Conservation (phyloP, 2,113 vertebrate genomes). For the Hemiprocne comata region DNA sequence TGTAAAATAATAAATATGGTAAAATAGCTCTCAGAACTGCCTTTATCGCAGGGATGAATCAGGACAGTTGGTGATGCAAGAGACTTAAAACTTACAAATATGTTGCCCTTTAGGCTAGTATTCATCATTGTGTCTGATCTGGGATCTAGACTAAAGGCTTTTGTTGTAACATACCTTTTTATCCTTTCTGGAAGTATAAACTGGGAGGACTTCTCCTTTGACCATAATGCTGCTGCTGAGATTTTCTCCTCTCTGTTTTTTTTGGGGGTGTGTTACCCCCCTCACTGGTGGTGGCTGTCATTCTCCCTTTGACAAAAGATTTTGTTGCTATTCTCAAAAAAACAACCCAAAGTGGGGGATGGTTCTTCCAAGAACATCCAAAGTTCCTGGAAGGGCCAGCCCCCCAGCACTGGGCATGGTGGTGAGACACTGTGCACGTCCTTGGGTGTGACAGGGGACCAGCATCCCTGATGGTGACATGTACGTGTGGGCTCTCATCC, state of each 20-base stretch:
- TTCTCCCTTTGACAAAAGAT: neutral
- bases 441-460: no score
- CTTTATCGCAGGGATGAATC: slow-evolving; percentile 79
- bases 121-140: slow-evolving; percentile 75
- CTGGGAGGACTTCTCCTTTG: slow-evolving; percentile 74
- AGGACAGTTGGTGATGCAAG: slow-evolving; percentile 74
- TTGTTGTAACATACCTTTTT: slow-evolving; percentile 66
- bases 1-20: slow-evolving; percentile 75
- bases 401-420: no score
- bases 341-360: no score
- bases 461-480: no score
- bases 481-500: neutral
- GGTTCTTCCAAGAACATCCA: no score
- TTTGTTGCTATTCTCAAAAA: no score
- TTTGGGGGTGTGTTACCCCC: neutral
- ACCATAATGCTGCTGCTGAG: slow-evolving; percentile 74
- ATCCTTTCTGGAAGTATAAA: slow-evolving; percentile 68
- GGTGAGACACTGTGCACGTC: no score
- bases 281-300: neutral
- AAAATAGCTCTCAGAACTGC: slow-evolving; percentile 72
- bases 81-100: slow-evolving; percentile 78
- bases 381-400: no score
- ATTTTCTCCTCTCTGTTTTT: neutral
- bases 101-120: slow-evolving; percentile 78
- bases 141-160: slow-evolving; percentile 63